Evolutionary conservation across 1,140 invertebrate species (phyloP).

Genomic region (Neodiprion virginianus): DNA sequence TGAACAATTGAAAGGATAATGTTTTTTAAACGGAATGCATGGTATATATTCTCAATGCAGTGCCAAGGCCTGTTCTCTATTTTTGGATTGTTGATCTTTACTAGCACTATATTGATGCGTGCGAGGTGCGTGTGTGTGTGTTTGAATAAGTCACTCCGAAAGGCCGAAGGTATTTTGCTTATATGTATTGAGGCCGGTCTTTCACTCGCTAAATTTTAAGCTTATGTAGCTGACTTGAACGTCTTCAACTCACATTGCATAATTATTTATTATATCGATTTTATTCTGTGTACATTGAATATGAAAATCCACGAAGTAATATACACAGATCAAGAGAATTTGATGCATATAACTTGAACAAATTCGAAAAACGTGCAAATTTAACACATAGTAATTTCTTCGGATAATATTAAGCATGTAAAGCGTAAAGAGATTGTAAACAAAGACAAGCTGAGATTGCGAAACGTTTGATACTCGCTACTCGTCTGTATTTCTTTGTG

Average conservation of each 20-base stretch:
- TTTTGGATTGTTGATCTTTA: conserved; percentile 38
- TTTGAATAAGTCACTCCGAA: not conserved
- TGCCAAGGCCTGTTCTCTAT: conserved; percentile 37
- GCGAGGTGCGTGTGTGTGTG: not conserved
- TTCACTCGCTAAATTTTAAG: not conserved
- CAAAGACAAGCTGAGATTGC: not conserved
- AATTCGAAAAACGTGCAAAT: too few species aligned
- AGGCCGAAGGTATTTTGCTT: not conserved
- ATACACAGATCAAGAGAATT: too few species aligned
- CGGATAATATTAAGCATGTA: not conserved
- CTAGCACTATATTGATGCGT: not conserved
- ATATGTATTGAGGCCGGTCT: not conserved
- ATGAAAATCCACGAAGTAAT: too few species aligned
- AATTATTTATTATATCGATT: too few species aligned
- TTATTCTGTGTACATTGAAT: too few species aligned
- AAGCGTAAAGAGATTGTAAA: not conserved
- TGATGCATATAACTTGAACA: too few species aligned
- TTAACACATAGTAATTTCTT: not conserved
- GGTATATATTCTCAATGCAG: conserved; percentile 19
- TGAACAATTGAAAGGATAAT: not conserved
- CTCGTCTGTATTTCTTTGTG: too few species aligned
- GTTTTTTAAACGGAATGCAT: conserved; percentile 26
- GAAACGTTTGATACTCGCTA: not conserved
- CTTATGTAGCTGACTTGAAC: not conserved
- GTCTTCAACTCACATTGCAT: not conserved